Evolutionary conservation across 2,888 invertebrate genomes (phyloP).

Genomic region (Caenorhabditis imperialis): DNA sequence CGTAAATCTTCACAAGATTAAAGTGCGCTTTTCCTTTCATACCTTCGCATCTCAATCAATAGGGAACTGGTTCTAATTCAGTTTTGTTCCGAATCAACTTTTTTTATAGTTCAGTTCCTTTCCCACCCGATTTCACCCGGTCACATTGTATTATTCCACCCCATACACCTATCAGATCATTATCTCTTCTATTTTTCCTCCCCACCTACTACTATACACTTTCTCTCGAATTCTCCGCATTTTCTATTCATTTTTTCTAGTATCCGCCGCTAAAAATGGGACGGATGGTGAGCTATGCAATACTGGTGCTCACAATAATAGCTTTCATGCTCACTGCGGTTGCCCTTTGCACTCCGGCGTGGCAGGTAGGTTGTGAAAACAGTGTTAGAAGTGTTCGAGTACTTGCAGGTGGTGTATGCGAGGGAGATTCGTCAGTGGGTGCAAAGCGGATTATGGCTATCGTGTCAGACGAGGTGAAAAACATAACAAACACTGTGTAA

Average conservation of each 20-base stretch:
- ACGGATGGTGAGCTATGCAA: conserved; percentile 27
- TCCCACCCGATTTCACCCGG: neutral
- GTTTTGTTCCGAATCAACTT: neutral
- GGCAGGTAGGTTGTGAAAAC: conserved; percentile 63
- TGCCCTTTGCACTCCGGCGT: conserved; percentile 70
- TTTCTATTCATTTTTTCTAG: neutral
- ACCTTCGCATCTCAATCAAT: too few relatives aligned
- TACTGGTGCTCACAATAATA: conserved; percentile 64
- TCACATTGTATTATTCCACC: conserved; percentile 8
- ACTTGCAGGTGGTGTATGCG: conserved; percentile 66
- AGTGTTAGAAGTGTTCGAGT: too few relatives aligned
- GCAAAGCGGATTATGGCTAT: conserved; percentile 76
- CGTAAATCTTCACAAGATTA: too few relatives aligned
- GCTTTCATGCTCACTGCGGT: conserved; percentile 69
- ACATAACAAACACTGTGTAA: too few relatives aligned
- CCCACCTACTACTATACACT: neutral
- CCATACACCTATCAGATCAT: conserved; percentile 27
- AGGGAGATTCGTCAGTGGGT: conserved; percentile 75
- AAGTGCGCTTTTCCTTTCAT: too few relatives aligned
- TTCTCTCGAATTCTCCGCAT: neutral
- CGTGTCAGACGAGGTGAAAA: conserved; percentile 75
- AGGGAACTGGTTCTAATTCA: too few relatives aligned
- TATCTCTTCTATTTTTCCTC: conserved; percentile 11
- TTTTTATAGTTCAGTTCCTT: neutral
- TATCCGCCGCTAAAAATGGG: conserved; percentile 10